phyloP scores from a whole-genome alignment of 1,140 invertebrate genomes.

The Limonius californicus region DNA sequence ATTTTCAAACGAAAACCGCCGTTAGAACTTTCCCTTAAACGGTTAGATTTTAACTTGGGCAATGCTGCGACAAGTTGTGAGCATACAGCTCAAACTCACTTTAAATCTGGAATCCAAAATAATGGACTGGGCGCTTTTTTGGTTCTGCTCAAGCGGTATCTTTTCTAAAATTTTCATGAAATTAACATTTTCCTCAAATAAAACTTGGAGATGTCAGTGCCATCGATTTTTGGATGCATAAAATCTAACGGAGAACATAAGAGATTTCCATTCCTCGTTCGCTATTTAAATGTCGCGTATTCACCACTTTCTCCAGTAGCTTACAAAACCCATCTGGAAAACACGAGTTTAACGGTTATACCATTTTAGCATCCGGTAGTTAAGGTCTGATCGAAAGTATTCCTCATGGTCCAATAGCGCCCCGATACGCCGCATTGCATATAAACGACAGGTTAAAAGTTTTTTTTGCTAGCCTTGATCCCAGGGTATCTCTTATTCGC shows the following conservation, averaged over 20 bases:
- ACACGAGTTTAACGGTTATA: slow-evolving; percentile 10
- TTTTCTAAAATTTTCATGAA: too few species aligned
- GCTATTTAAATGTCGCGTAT: neutral
- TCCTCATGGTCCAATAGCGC: slow-evolving; percentile 30
- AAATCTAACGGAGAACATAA: too few species aligned
- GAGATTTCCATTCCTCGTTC: neutral
- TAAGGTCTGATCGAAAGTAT: slow-evolving; percentile 32
- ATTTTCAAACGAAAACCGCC: too few species aligned
- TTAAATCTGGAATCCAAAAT: too few species aligned
- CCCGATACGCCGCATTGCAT: slow-evolving; percentile 27
- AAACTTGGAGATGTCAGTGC: neutral
- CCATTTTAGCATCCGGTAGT: slow-evolving; percentile 12
- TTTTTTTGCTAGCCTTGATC: slow-evolving; percentile 15
- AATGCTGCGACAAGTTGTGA: too few species aligned
- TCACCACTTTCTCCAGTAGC: neutral
- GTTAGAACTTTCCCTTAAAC: too few species aligned
- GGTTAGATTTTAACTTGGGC: too few species aligned
- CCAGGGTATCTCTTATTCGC: slow-evolving; percentile 20
- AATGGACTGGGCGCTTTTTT: too few species aligned
- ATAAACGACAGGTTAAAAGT: slow-evolving; percentile 31
- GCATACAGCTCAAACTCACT: too few species aligned
- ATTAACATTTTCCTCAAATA: too few species aligned
- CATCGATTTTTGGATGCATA: neutral
- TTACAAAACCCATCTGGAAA: slow-evolving; percentile 4
- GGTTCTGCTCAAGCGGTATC: too few species aligned